Base-by-base conservation (phyloP, 2,888 invertebrate genomes). In the Lithophane leautieri region DNA sequence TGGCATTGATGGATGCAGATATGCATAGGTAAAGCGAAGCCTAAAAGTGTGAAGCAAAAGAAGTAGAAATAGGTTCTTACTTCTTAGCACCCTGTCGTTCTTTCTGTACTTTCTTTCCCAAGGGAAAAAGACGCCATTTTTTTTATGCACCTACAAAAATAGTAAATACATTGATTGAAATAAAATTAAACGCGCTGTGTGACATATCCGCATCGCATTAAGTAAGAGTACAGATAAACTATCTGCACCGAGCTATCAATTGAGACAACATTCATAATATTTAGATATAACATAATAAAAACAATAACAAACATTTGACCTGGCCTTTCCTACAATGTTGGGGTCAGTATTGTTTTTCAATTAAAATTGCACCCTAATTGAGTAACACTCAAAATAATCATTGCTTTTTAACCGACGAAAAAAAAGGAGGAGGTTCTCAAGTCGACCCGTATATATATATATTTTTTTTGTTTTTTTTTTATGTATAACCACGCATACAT, bases 201-300 rank as follows among this genome's bases (percentile, higher is more conserved):
- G 14, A 54, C 7, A 79, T 54, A 78, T 78, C 77, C 78, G 78
- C 72, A 72, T 72, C 40, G 60, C 44, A 78, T 66, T 73, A 54
- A 66, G 65, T 78, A 78, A 79, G 19, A 79, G 16, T 12, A 2
- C 1, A 40, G 72, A 79, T 79, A 73, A 62, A 3, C 0, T 73
- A 78, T 78, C 73, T 42, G 28, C 7, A 3, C 34, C 6, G 6
- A 44, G 34, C n/a, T 73, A 67, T 73, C 73, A 11, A 9, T 22
- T 14, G 8, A 34, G 34, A 56, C 56, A 56, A 25, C 25, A 79
- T 25, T 4, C 42, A 78, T 78, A 73, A 78, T 79, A 62, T 78
- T 79, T 73, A 66, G 50, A 42, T n/a, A 56, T 56, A 44, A 22
- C 52, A 34, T 4, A 62, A 19, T 40, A 22, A 73, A 73, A 78